Evolutionary conservation across 2,797 vertebrate species (phyloP), one percentile per base, ranked within the genome.

Genomic region (Decapterus maruadsi): DNA sequence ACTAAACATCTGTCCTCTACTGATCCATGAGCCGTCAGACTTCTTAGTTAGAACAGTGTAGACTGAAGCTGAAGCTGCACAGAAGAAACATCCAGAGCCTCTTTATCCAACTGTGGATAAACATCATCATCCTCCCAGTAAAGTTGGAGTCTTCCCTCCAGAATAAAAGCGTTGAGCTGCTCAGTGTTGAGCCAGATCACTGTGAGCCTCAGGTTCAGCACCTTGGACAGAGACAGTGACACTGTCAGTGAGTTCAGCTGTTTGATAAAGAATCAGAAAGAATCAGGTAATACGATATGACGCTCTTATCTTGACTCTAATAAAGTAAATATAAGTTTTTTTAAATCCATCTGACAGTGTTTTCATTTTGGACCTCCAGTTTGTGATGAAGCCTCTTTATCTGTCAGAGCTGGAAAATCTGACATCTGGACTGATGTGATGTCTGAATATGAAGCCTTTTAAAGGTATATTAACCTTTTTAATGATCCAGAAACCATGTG

Each of bases 181-280:
- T 68, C 71, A 77, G 70, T 26, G 51, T 45, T 46, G 42, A 65
- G 74, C 64, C 42, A 34, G 85, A 68, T 77, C 12, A 58, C 64
- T 75, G 63, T 5, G 12, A 81, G 74, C 56, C 65, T 78, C 60
- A 6, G 78, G 86, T 85, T 89, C 82, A 90, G 91, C 75, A 87
- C 87, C 83, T 84, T 67, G 87, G 86, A 87, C 74, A 75, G 80
- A 80, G 79, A 17, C n/a, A 2, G 45, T 45, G 56, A 81, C 78
- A 65, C 78, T 78, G 89, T 87, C 84, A 80, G 38, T 4, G 69
- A 84, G 72, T 84, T 79, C 82, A 84, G 38, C 7, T 19, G 50
- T 77, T 84, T 87, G 84, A 91, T 86, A 75, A 86, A 88, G 78
- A 83, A 82, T 65, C 68, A 75, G 66, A 57, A n/a, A n/a, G n/a